Conservation (phyloP, 2,113 vertebrate genomes). For the Malurus cyaneus region DNA sequence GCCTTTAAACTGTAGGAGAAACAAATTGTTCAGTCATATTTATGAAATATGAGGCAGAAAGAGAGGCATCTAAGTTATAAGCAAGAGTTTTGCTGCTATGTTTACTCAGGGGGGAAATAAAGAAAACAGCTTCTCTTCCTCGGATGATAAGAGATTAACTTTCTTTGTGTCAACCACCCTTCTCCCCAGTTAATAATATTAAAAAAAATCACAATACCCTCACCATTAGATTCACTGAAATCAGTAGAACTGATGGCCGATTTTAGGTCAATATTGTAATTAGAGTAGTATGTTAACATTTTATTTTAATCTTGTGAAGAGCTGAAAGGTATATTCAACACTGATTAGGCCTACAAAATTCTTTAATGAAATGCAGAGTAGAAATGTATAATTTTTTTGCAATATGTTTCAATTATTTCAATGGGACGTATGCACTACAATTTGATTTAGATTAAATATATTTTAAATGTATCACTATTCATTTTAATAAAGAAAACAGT, state of each 20-base stretch:
- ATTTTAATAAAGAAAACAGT: conserved; percentile 5
- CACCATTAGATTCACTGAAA: not conserved
- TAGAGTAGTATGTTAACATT: not conserved
- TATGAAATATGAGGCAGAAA: not conserved
- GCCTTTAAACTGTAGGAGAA: not conserved
- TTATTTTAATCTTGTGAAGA: not conserved
- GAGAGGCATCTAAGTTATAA: not conserved
- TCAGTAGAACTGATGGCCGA: not conserved
- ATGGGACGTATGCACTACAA: not conserved
- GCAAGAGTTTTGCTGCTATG: not conserved
- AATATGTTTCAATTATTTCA: not conserved
- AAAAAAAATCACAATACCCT: not conserved
- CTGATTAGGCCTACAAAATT: not conserved
- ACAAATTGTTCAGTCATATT: not conserved
- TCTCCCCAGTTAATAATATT: not conserved
- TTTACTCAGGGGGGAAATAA: not conserved
- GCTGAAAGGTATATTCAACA: not conserved
- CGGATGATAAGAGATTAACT: not conserved
- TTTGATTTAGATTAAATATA: not conserved
- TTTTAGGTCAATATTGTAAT: not conserved
- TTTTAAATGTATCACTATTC: not conserved
- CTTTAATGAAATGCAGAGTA: not conserved
- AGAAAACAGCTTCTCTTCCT: not conserved
- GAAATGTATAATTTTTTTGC: not conserved
- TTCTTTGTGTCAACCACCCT: not conserved